Percentiles rank a stretch among this genome's conserved stretches.
phyloP scores from a whole-genome alignment of 2,797 vertebrate genomes.

The Acanthiza pusilla region DNA sequence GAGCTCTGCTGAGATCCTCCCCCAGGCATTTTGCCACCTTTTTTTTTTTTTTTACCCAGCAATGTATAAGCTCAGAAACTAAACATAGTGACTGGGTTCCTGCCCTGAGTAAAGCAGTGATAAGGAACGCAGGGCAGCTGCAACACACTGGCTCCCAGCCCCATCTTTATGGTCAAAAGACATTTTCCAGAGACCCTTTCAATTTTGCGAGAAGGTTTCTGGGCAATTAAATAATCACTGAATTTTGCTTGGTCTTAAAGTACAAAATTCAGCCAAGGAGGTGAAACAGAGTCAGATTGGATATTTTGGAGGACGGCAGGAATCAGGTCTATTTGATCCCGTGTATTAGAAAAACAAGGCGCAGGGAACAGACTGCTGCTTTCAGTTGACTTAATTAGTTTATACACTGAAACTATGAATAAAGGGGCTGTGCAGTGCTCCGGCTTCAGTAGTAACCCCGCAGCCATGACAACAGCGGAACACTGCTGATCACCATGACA shows the following conservation, averaged over 20 bases:
- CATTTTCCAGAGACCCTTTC: neutral
- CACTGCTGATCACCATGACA: conserved; percentile 66
- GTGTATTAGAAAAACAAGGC: neutral
- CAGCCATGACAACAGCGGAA: conserved; percentile 66
- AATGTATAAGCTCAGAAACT: neutral
- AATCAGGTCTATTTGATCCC: neutral
- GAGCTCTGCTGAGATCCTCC: neutral
- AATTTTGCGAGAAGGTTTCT: neutral
- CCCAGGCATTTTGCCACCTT: neutral
- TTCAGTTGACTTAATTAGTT: conserved; percentile 49
- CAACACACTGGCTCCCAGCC: neutral
- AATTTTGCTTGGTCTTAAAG: neutral
- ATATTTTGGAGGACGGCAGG: neutral
- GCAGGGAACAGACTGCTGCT: conserved; percentile 8
- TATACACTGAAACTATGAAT: conserved; percentile 51
- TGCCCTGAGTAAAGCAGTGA: neutral
- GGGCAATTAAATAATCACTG: neutral
- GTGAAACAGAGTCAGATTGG: neutral
- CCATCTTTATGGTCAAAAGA: neutral
- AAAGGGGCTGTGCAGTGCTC: conserved; percentile 46
- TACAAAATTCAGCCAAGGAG: neutral
- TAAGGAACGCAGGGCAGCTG: neutral
- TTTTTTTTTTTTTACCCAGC: neutral
- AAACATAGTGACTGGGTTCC: neutral
- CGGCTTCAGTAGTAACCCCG: conserved; percentile 53